Percentiles rank a stretch among this genome's conserved stretches.
Evolutionary conservation across 1,140 invertebrate species (phyloP).

Genomic region (Dreissena polymorpha): DNA sequence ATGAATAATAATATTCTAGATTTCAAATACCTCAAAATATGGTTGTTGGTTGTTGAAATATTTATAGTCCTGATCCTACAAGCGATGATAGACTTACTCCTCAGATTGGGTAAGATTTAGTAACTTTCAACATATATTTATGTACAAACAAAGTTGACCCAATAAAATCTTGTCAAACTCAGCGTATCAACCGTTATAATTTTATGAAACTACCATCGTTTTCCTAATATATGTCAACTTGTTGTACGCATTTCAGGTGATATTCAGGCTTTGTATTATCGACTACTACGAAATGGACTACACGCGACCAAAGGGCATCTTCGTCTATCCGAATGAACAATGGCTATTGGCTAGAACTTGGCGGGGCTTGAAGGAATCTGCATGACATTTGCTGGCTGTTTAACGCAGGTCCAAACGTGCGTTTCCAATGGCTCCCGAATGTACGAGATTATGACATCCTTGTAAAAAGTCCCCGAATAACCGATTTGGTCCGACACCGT

Average conservation of each 20-base stretch:
- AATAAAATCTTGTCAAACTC: neutral
- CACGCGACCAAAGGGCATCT: conserved; percentile 57
- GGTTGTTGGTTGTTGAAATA: no score
- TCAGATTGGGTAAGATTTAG: no score
- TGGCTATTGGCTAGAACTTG: conserved; percentile 83
- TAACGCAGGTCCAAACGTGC: conserved; percentile 72
- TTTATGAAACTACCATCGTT: neutral
- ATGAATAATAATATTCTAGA: no score
- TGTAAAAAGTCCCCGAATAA: neutral
- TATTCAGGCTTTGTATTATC: conserved; percentile 82
- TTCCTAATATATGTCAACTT: neutral
- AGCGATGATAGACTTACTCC: no score
- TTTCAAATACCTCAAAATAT: no score
- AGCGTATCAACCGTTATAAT: neutral
- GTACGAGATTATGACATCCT: neutral
- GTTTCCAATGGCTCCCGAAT: conserved; percentile 51
- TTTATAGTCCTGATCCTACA: no score
- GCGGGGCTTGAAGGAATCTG: conserved; percentile 82
- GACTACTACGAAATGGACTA: conserved; percentile 83
- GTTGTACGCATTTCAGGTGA: conserved; percentile 56
- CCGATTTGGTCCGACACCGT: neutral
- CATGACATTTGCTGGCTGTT: conserved; percentile 83
- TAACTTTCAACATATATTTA: no score
- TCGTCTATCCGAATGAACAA: conserved; percentile 83
- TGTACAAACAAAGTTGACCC: neutral